phyloP scores from a whole-genome alignment of 2,888 invertebrate genomes.

The Mellilla xanthometata region DNA sequence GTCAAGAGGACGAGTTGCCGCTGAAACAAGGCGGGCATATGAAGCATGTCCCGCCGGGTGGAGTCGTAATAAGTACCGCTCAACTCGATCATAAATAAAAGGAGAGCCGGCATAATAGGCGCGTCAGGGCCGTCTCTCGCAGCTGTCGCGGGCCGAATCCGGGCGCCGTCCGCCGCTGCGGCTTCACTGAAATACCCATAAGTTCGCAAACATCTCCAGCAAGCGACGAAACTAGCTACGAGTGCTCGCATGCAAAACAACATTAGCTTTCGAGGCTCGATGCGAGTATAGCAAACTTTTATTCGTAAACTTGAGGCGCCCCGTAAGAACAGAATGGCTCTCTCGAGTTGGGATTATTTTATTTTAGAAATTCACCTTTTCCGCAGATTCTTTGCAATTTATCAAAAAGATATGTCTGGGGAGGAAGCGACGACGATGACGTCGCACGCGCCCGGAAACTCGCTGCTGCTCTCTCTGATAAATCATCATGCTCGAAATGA shows the following conservation, averaged over 20 bases:
- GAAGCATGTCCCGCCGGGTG: conserved; percentile 61
- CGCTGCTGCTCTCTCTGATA: conserved; percentile 49
- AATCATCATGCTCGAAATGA: conserved; percentile 66
- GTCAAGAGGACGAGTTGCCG: conserved; percentile 50
- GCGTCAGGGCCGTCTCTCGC: conserved; percentile 64
- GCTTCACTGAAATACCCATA: conserved; percentile 50
- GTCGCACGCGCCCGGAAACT: conserved; percentile 50
- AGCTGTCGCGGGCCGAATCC: conserved; percentile 63
- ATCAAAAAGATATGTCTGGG: conserved; percentile 64
- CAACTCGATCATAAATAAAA: conserved; percentile 76
- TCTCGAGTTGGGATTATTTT: conserved; percentile 38
- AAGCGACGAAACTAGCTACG: conserved; percentile 24
- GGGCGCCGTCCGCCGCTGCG: conserved; percentile 44
- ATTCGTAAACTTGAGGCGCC: conserved; percentile 35
- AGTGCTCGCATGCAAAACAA: conserved; percentile 43
- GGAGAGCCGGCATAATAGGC: conserved; percentile 62
- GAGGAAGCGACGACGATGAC: conserved; percentile 59
- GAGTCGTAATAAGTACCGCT: conserved; percentile 71
- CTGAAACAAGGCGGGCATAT: conserved; percentile 59
- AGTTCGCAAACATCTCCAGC: conserved; percentile 28
- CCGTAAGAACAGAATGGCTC: conserved; percentile 32
- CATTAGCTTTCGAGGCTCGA: conserved; percentile 35
- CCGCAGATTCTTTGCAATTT: conserved; percentile 64
- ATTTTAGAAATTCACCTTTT: conserved; percentile 57
- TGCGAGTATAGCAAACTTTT: conserved; percentile 36